Base-by-base conservation (phyloP, 2,113 vertebrate species). In the Rynchops niger region DNA sequence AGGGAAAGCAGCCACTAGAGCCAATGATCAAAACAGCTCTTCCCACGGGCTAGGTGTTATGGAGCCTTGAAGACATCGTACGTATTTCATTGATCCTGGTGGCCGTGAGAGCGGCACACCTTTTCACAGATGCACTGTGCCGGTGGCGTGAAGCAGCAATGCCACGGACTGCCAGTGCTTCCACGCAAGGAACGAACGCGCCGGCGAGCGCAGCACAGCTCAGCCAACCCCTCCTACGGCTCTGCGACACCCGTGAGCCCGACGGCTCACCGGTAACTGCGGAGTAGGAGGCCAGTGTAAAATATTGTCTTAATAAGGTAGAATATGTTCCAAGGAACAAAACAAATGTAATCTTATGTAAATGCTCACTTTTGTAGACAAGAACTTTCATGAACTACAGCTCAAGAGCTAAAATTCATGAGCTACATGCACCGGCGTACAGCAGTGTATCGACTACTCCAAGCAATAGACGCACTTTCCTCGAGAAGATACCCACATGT, bases 201-300 rank as follows among this genome's bases (percentile, higher is more conserved):
- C 5, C 4, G n/a, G 7, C 25, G 71, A 53, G 45, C 27, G 47
- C 25, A n/a, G 1, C 32, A 11, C 19, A 7, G 22, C 18, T 9
- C 17, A 49, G 17, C 15, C 45, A 47, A 47, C 20, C 47, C 47
- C 47, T 47, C 55, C 43, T 2, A 8, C 3, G 9, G 71, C 66
- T 55, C 40, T 2, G 5, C 6, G 43, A 30, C 38, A 36, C 4
- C 66, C 27, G 34, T 9, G 63, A 63, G 79, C 79, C 34, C 1
- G 52, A 13, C 55, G 23, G 49, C 53, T 36, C 53, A 2, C 29
- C 14, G 18, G 16, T 1, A 9, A 36, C 53, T 27, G 49, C 82
- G 73, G 5, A 71, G 36, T 7, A 66, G 30, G 11, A 36, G 15
- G 21, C 8, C 0, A 0, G 20, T 9, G 42, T 21, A 12, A 74